Conservation (phyloP, 2,797 vertebrate genomes). For the Myiotriccus ornatus region DNA sequence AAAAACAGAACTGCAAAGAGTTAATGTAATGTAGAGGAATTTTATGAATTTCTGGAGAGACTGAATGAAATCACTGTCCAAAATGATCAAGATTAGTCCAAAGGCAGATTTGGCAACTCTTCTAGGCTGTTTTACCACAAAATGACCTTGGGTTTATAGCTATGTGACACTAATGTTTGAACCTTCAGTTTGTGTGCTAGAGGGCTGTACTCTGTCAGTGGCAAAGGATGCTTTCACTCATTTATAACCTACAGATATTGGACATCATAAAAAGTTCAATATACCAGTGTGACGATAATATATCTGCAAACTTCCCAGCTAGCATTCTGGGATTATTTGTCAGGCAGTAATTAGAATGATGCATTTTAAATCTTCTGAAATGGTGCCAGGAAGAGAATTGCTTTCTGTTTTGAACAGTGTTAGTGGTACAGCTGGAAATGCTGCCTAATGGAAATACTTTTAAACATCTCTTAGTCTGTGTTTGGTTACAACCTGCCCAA, state of each 20-base stretch:
- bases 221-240: constrained; percentile 5
- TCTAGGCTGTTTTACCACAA: not conserved
- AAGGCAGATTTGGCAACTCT: not conserved
- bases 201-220: not conserved
- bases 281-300: constrained; percentile 35
- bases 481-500: constrained; percentile 49
- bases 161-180: not conserved
- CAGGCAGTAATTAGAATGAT: constrained; percentile 68
- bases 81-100: not conserved
- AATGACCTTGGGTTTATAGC: not conserved
- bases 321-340: constrained; percentile 51
- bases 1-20: not conserved
- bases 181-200: not conserved
- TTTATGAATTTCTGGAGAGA: not conserved
- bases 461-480: constrained; percentile 56
- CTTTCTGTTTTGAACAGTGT: constrained; percentile 42
- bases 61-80: not conserved
- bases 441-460: constrained; percentile 71
- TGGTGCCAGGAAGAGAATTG: constrained; percentile 69
- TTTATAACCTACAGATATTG: constrained; percentile 33
- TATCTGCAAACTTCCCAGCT: constrained; percentile 48
- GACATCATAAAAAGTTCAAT: constrained; percentile 64
- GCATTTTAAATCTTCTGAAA: constrained; percentile 60
- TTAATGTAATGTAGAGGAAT: not conserved
- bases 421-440: constrained; percentile 59